Percentiles rank a stretch among this genome's conserved stretches.
phyloP scores from a whole-genome alignment of 1,140 invertebrate genomes.

The Druon quercuslanigerum region DNA sequence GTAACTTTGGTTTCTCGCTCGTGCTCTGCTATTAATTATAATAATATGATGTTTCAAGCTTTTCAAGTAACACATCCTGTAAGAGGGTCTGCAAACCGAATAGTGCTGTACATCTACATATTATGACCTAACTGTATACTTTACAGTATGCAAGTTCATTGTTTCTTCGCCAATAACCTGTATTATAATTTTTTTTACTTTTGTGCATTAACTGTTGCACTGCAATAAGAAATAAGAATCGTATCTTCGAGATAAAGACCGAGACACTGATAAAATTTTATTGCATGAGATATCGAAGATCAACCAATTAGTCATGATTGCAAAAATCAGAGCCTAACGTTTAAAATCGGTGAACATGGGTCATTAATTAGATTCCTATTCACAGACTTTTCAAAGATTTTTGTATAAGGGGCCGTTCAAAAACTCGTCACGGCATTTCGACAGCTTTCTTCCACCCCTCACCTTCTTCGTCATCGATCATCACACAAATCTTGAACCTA shows the following conservation, averaged over 20 bases:
- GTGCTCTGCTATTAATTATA: background rate
- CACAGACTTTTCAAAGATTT: no score
- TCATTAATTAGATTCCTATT: no score
- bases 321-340: no score
- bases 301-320: no score
- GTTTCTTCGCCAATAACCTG: background rate
- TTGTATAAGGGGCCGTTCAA: no score
- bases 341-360: no score
- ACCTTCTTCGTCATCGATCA: no score
- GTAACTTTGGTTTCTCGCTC: background rate
- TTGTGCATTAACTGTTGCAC: background rate
- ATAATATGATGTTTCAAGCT: background rate
- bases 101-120: background rate
- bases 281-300: no score
- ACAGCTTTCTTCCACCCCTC: no score
- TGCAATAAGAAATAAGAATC: background rate
- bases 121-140: background rate
- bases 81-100: constrained; percentile 2
- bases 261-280: no score
- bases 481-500: no score
- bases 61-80: constrained; percentile 16
- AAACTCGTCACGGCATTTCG: no score
- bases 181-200: background rate
- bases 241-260: background rate
- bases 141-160: constrained; percentile 6